A percentile compares a stretch with the other conserved stretches of the same genome.
Conservation (phyloP, 2,888 invertebrate genomes). For the Cylindroiulus punctatus region DNA sequence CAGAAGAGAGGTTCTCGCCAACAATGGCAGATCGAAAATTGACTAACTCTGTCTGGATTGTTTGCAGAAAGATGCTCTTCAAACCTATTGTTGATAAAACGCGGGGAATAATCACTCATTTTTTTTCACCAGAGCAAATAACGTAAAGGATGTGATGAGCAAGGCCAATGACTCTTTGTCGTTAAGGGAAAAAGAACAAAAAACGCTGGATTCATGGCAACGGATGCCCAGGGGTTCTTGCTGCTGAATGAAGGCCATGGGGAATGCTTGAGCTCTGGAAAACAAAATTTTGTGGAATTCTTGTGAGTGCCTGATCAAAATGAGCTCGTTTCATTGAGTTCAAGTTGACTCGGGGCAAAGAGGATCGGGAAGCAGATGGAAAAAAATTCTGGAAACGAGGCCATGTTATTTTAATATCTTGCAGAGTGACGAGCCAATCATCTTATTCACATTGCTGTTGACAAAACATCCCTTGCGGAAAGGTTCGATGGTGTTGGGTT, state of each 20-base stretch:
- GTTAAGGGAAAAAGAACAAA: conserved; percentile 7
- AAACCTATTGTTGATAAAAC: background rate
- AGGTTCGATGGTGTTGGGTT: too few species aligned
- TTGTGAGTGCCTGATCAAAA: background rate
- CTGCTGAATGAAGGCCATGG: background rate
- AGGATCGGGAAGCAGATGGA: background rate
- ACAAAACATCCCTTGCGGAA: too few species aligned
- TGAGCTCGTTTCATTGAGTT: conserved; percentile 5
- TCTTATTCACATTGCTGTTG: too few species aligned
- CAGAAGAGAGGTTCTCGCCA: background rate
- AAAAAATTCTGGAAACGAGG: background rate
- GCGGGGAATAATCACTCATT: conserved; percentile 10
- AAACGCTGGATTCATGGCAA: conserved; percentile 1
- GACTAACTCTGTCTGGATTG: conserved; percentile 29
- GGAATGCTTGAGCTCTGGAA: background rate
- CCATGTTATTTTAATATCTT: background rate
- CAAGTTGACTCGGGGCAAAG: background rate
- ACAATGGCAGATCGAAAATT: background rate
- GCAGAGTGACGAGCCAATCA: background rate
- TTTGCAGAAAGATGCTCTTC: conserved; percentile 24
- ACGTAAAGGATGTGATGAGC: background rate
- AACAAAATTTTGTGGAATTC: background rate
- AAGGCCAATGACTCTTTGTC: background rate
- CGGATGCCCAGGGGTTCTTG: conserved; percentile 21
- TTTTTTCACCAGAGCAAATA: background rate